phyloP scores from a whole-genome alignment of 2,113 vertebrate species.

The Arvicanthis niloticus region DNA sequence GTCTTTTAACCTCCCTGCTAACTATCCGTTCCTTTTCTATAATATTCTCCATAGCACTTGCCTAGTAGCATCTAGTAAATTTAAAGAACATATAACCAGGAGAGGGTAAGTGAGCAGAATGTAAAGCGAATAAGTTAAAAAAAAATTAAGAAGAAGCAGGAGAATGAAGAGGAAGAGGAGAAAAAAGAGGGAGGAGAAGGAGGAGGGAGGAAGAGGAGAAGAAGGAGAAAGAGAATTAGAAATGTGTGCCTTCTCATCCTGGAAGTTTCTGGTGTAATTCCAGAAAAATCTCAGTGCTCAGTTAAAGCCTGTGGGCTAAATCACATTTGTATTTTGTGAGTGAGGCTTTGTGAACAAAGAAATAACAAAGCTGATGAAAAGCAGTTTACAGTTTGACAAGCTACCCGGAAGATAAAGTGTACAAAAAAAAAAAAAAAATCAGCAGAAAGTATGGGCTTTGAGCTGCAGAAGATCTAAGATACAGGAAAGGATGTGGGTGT shows the following conservation, averaged over 20 bases:
- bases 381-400: background rate
- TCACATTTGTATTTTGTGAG: background rate
- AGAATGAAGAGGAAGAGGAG: too few relatives aligned
- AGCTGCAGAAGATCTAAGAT: background rate
- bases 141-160: too few relatives aligned
- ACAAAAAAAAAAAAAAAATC: background rate
- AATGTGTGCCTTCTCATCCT: background rate
- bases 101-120: too few relatives aligned
- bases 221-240: too few relatives aligned
- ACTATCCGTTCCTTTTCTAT: background rate
- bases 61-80: background rate
- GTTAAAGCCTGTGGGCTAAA: background rate
- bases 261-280: background rate
- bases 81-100: background rate
- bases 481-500: background rate
- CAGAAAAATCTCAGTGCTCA: background rate
- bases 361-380: background rate
- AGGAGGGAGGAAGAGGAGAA: too few relatives aligned
- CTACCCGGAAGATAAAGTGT: background rate
- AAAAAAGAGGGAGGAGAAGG: too few relatives aligned
- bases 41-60: background rate
- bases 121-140: too few relatives aligned
- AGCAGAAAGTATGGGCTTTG: background rate
- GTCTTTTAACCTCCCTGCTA: background rate
- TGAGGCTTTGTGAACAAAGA: background rate